Percentiles rank a stretch among this genome's conserved stretches.
These are phyloP conservation scores for Stratiomys singularior DNA, from an alignment of 2,888 invertebrate genomes.

Conservation along the genomic window DNA sequence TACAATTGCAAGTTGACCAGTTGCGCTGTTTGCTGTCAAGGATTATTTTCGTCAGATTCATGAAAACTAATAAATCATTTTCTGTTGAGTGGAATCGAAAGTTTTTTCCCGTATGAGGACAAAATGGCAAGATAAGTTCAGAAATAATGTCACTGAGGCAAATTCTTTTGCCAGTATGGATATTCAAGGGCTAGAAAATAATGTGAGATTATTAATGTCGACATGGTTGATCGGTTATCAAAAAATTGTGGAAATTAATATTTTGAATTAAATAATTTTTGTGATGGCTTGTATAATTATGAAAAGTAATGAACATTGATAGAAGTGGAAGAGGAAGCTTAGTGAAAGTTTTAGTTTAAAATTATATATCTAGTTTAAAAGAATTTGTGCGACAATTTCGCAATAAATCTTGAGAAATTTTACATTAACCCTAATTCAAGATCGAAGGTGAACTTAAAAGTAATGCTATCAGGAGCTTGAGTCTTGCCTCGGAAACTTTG, in stretches of 20 bases:
- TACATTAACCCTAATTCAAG: too few relatives aligned
- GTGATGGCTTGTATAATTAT: neutral
- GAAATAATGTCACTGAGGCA: constrained; percentile 41
- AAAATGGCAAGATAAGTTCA: constrained; percentile 41
- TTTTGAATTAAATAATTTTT: too few relatives aligned
- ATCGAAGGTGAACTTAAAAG: too few relatives aligned
- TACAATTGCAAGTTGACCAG: constrained; percentile 21
- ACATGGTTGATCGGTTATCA: neutral
- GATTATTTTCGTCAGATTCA: constrained; percentile 4
- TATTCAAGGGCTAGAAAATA: neutral
- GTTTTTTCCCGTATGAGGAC: constrained; percentile 3
- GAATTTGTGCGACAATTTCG: too few relatives aligned
- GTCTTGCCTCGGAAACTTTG: too few relatives aligned
- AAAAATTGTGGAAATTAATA: neutral
- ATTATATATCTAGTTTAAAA: too few relatives aligned
- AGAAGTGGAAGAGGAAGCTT: too few relatives aligned
- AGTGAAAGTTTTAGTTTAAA: too few relatives aligned
- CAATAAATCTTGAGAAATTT: too few relatives aligned
- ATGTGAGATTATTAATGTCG: neutral
- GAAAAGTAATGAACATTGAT: too few relatives aligned
- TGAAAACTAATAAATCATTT: constrained; percentile 43
- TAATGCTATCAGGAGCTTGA: too few relatives aligned
- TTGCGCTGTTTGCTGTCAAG: too few relatives aligned
- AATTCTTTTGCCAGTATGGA: constrained; percentile 11
- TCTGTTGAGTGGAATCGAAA: constrained; percentile 17